Evolutionary conservation across 2,113 vertebrate species (phyloP), one percentile per base, ranked within the genome.

Genomic region (Oreochromis niloticus): DNA sequence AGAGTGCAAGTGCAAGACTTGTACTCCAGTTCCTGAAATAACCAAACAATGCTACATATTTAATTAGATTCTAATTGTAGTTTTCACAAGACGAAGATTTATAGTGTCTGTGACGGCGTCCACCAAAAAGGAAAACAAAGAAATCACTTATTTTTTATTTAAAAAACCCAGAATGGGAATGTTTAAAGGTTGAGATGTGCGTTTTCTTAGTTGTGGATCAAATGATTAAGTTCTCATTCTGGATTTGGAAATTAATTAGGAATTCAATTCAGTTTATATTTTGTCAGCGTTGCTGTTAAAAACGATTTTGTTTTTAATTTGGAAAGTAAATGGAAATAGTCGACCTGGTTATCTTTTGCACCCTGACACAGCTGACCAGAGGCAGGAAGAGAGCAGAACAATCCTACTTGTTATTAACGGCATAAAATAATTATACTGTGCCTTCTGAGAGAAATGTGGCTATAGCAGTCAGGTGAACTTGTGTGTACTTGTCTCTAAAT

Each of bases 71-170:
- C 2, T 6, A 75, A 48, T 14, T 0, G 17, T 3, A 48, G 22
- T 17, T 73, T n/a, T 48, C 22, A 17, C 68, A 73, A 73, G 68
- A 48, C 0, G 0, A 4, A 3, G 2, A 48, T 75, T 48, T 17
- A 73, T 7, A 27, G 9, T 3, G 41, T 46, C 0, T 27, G 41
- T 73, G 22, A 73, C 1, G 2, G 46, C 1, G 3, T 32, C 0
- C 24, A 75, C 24, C 41, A 75, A 46, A 46, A 6, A 30, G 41
- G 41, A 75, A 73, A 75, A 48, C 41, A 30, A 14, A 48, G 22
- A 75, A 75, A 75, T 75, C 41, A 30, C 14, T 1, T 19, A 3
- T 48, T 27, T 27, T 27, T 27, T 27, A 27, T 27, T 27, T 22
- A 1, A 61, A 30, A 17, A 61, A 19, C 19, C 34, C 59, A 61